Evolutionary conservation across 2,113 vertebrate genomes (phyloP).

Genomic region (Burhinus bistriatus): DNA sequence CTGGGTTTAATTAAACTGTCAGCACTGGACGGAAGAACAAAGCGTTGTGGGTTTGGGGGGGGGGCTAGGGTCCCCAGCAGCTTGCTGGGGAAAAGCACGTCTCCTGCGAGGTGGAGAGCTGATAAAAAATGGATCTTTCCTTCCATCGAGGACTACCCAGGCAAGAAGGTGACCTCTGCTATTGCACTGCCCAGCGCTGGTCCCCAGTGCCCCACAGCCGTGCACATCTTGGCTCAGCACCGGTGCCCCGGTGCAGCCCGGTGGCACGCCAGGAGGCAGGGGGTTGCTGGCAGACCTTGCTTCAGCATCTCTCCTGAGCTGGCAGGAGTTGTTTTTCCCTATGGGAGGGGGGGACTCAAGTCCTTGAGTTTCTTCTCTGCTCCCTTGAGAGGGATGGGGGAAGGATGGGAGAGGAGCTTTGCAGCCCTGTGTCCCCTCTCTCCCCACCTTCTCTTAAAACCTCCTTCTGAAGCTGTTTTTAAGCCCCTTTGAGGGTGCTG

Average conservation of each 20-base stretch:
- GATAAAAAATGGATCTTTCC: conserved; percentile 57
- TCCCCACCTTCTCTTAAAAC: background rate
- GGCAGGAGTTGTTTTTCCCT: background rate
- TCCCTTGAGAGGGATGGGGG: background rate
- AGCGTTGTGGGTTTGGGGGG: background rate
- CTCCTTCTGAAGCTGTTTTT: background rate
- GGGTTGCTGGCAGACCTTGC: background rate
- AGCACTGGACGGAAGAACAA: conserved; percentile 63
- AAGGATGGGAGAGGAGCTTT: background rate
- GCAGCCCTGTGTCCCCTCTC: background rate
- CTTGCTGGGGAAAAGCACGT: background rate
- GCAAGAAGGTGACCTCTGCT: conserved; percentile 43
- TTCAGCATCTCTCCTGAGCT: background rate
- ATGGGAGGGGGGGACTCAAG: background rate
- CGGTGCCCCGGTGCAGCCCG: background rate
- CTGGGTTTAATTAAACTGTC: conserved; percentile 74
- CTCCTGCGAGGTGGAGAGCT: conserved; percentile 19
- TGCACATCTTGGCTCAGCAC: background rate
- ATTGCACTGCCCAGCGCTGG: background rate
- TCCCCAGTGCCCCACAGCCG: accelerated
- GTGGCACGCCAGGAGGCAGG: accelerated
- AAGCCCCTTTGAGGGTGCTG: background rate
- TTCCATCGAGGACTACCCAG: background rate
- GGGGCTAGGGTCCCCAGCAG: background rate
- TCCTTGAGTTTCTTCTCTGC: background rate